phyloP scores from a whole-genome alignment of 1,140 invertebrate species.

The Drosophila azteca region DNA sequence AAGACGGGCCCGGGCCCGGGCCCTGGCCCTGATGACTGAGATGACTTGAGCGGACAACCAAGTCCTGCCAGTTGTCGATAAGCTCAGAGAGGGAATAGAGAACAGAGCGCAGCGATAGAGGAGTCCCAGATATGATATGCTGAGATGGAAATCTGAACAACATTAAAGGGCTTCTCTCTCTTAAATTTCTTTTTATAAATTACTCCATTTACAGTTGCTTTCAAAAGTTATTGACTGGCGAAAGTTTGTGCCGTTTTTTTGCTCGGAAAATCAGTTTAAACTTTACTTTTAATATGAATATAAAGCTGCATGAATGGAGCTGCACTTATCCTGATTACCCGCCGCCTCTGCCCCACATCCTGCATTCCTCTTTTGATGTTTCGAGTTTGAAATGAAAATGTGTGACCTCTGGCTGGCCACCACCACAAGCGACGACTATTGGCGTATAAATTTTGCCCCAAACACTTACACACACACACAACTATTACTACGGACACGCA shows the following conservation, averaged over 20 bases:
- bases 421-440: constrained; percentile 55
- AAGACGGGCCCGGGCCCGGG: constrained; percentile 10
- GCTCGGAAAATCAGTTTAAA: background rate
- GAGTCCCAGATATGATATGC: background rate
- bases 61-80: constrained; percentile 23
- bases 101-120: background rate
- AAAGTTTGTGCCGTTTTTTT: background rate
- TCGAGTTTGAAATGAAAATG: constrained; percentile 55
- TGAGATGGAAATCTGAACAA: no score
- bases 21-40: constrained; percentile 24
- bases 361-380: constrained; percentile 33
- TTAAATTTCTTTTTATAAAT: no score
- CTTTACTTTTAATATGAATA: background rate
- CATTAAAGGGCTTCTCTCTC: no score
- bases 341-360: background rate
- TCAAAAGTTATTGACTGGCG: background rate
- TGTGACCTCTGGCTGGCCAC: constrained; percentile 57
- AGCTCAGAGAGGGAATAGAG: constrained; percentile 1
- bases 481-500: constrained; percentile 11
- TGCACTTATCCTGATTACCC: constrained; percentile 35
- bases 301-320: background rate
- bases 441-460: constrained; percentile 63
- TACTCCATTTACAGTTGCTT: no score
- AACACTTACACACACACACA: constrained; percentile 18
- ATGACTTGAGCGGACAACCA: constrained; percentile 10